Base-by-base conservation (phyloP, 2,113 vertebrate species). In the Myotis yumanensis region DNA sequence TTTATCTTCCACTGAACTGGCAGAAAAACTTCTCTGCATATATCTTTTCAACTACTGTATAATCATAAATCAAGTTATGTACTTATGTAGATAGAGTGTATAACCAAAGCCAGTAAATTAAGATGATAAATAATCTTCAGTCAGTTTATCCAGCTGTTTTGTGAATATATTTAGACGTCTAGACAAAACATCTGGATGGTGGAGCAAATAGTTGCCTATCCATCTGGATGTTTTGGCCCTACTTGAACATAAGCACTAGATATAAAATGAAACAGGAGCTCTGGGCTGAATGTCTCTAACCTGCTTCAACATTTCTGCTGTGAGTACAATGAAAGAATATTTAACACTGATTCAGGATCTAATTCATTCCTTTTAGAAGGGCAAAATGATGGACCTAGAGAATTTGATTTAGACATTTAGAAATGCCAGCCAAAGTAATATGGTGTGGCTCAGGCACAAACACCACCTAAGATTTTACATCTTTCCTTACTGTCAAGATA, bases 1-100 rank as follows among this genome's bases (percentile, higher is more conserved):
- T 96, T 97, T 99, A 93, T 98, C 99, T 81, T 99, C 99, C 4
- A 98, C 99, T 54, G 99, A 99, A 97, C 96, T 99, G 96, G 99
- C 99, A 28, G 98, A 98, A 97, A 99, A 99, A 97, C 99, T 99
- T 89, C 98, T 99, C 86, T 98, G 98, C 96, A 99, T 98, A 99
- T 99, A 99, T 99, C 99, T 99, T 98, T 98, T 94, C 85, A 71
- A 89, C 86, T 89, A 81, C 82, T 92, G 80, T 91, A 57, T 64
- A 48, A n/a, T 57, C 59, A 91, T 84, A 84, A 95, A 92, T 95
- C 91, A 81, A 93, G 25, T 80, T 89, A 69, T 94, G 28, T 89
- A 62, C 92, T 96, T 95, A 64, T 83, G 17, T 43, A 93, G 69
- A 88, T 59, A 64, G 2, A 25, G 12, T 89, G 25, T 83, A 92